Conservation (phyloP, 2,797 vertebrate species). For the Tamandua tetradactyla region DNA sequence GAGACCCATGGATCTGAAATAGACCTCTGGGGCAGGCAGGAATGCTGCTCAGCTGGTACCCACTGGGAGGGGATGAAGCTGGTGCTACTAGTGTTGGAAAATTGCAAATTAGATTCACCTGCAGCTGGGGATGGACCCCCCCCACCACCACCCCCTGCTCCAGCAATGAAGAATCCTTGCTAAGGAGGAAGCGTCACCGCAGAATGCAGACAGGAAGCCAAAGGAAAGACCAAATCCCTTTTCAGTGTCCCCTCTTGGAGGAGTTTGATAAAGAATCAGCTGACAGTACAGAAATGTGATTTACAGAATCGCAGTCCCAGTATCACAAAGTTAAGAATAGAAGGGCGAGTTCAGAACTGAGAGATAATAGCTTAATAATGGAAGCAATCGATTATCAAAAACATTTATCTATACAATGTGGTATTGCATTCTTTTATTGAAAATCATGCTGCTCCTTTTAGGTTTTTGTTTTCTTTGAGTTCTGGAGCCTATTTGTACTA, state of each 20-base stretch:
- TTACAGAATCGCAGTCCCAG: not conserved
- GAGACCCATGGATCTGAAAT: not conserved
- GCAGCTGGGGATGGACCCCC: not conserved
- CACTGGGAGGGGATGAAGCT: not conserved
- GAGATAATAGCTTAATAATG: slow-evolving; percentile 3
- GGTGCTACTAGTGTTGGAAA: not conserved
- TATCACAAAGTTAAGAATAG: not conserved
- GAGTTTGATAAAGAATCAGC: not conserved
- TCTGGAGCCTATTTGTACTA: not conserved
- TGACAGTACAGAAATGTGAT: not conserved
- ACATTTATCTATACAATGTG: not conserved
- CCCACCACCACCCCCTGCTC: not conserved
- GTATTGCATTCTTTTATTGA: not conserved
- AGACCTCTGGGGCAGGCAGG: not conserved
- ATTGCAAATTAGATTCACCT: not conserved
- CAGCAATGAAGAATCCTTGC: not conserved
- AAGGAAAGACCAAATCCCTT: not conserved
- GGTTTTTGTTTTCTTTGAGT: slow-evolving; percentile 46
- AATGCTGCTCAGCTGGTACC: not conserved
- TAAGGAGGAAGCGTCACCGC: not conserved
- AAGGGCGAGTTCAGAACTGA: not conserved
- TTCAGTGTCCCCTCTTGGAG: not conserved
- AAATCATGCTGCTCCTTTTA: slow-evolving; percentile 9
- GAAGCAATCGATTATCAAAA: not conserved
- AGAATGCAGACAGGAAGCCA: not conserved